These are phyloP conservation scores for Drosophila paulistorum DNA, from an alignment of 1,140 invertebrate species.

Conservation along the genomic window DNA sequence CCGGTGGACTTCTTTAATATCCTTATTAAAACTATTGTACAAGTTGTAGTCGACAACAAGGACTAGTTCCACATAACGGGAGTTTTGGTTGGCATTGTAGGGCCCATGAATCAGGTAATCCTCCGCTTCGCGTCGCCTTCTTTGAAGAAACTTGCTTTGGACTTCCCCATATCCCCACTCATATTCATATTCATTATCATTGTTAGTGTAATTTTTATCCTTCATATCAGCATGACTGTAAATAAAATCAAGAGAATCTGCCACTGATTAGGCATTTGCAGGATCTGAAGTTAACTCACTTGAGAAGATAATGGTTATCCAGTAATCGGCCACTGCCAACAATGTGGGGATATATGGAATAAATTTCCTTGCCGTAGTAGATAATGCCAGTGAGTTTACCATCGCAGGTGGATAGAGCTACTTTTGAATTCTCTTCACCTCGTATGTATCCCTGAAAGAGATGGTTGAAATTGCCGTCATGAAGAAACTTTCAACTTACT, in stretches of 20 bases:
- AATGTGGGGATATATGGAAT: slow-evolving; percentile 88
- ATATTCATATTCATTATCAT: too few species aligned
- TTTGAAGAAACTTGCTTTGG: slow-evolving; percentile 83
- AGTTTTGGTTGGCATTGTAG: slow-evolving; percentile 93
- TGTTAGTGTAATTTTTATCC: slow-evolving; percentile 82
- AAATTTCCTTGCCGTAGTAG: slow-evolving; percentile 90
- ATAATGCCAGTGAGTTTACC: slow-evolving; percentile 92
- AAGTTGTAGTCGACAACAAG: slow-evolving; percentile 95
- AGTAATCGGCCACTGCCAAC: slow-evolving; percentile 61
- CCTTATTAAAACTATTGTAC: slow-evolving; percentile 90
- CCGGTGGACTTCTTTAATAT: slow-evolving; percentile 88
- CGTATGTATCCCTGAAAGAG: slow-evolving; percentile 87
- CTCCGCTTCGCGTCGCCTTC: slow-evolving; percentile 84
- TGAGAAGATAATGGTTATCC: slow-evolving; percentile 77
- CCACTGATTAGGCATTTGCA: neutral
- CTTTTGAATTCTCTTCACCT: slow-evolving; percentile 89
- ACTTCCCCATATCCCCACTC: too few species aligned
- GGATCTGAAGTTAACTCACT: slow-evolving; percentile 50
- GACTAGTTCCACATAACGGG: slow-evolving; percentile 95
- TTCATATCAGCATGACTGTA: slow-evolving; percentile 87
- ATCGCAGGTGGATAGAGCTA: slow-evolving; percentile 93
- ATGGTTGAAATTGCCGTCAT: neutral
- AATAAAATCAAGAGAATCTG: slow-evolving; percentile 33
- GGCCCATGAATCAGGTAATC: slow-evolving; percentile 87
- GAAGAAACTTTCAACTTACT: slow-evolving; percentile 47